These are phyloP conservation scores for Eucera pruinosa DNA, from an alignment of 2,888 invertebrate genomes.

Conservation along the genomic window DNA sequence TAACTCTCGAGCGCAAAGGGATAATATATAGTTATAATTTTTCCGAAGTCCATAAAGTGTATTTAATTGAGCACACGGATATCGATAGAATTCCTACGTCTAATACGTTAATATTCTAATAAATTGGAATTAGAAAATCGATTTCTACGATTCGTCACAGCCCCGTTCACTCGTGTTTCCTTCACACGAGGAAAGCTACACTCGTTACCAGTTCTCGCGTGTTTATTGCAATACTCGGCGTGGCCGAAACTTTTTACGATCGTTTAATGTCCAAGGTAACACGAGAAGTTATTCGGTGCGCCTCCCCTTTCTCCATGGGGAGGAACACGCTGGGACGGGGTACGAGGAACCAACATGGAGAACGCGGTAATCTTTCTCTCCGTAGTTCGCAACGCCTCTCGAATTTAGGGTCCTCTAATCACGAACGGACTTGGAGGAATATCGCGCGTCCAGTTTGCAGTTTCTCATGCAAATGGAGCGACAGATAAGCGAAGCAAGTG, in stretches of 20 bases:
- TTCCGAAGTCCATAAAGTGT: too few species aligned
- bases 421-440: slow-evolving; percentile 3
- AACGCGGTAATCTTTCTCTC: neutral
- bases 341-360: neutral
- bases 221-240: slow-evolving; percentile 37
- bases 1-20: too few species aligned
- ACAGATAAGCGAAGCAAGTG: slow-evolving; percentile 59
- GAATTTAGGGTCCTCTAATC: slow-evolving; percentile 48
- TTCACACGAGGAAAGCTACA: neutral
- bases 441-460: slow-evolving; percentile 35
- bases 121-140: slow-evolving; percentile 1
- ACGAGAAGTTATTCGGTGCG: slow-evolving; percentile 31
- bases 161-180: neutral
- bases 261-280: slow-evolving; percentile 48
- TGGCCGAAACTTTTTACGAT: slow-evolving; percentile 35
- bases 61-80: too few species aligned
- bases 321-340: neutral
- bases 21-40: too few species aligned
- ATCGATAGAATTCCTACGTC: too few species aligned
- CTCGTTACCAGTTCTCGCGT: neutral
- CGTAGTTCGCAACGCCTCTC: neutral
- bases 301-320: neutral
- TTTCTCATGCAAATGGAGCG: slow-evolving; percentile 61
- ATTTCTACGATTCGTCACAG: neutral
- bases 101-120: too few species aligned